Conservation (phyloP, 2,888 invertebrate species). For the Caenorhabditis macrosperma region DNA sequence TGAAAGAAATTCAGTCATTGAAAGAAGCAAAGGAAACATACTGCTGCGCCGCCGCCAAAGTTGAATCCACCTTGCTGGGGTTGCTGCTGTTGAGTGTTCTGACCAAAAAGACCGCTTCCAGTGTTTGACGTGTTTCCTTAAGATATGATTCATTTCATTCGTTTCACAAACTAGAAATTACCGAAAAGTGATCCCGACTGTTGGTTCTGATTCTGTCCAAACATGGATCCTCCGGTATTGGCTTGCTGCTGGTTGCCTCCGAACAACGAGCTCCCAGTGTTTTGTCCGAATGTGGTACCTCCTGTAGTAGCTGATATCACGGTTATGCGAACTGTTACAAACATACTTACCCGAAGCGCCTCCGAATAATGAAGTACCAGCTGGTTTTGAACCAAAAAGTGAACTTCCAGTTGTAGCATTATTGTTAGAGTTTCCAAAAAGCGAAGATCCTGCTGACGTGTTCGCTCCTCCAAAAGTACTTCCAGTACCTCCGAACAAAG, state of each 20-base stretch:
- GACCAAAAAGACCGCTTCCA: constrained; percentile 55
- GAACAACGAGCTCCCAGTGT: constrained; percentile 52
- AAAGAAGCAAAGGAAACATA: not conserved
- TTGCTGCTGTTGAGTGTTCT: constrained; percentile 24
- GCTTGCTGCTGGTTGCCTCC: constrained; percentile 24
- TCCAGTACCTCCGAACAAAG: constrained; percentile 54
- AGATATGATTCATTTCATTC: not conserved
- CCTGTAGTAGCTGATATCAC: constrained; percentile 21
- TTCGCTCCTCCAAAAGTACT: constrained; percentile 46
- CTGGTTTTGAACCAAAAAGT: constrained; percentile 65
- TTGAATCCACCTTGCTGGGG: constrained; percentile 34
- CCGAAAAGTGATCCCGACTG: constrained; percentile 49
- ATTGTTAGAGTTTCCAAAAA: constrained; percentile 59
- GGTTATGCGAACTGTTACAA: not conserved
- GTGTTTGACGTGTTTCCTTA: constrained; percentile 16
- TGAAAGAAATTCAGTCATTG: not conserved
- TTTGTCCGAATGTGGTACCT: constrained; percentile 29
- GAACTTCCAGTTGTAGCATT: constrained; percentile 49
- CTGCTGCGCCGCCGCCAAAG: constrained; percentile 28
- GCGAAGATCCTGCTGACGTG: constrained; percentile 33
- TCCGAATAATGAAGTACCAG: constrained; percentile 18
- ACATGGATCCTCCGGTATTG: constrained; percentile 81
- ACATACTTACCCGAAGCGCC: constrained; percentile 2
- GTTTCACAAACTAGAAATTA: not conserved
- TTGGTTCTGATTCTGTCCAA: constrained; percentile 81